These are phyloP conservation scores for Syngnathus acus DNA, from an alignment of 2,797 vertebrate genomes.

Conservation along the genomic window DNA sequence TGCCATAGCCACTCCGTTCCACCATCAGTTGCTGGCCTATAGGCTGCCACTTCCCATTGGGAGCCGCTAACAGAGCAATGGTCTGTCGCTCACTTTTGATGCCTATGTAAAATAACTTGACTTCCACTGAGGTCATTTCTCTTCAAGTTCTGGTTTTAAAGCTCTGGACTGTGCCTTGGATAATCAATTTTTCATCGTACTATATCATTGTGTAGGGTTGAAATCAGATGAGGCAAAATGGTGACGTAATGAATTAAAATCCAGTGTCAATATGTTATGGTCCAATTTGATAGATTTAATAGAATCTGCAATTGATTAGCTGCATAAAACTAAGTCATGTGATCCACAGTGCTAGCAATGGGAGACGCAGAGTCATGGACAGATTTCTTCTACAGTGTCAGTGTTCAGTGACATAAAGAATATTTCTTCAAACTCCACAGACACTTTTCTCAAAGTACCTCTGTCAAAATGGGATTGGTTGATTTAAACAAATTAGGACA, in stretches of 20 bases:
- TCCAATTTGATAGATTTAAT: background rate
- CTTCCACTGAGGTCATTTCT: conserved; percentile 10
- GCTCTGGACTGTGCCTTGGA: background rate
- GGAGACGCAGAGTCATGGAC: background rate
- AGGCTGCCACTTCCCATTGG: conserved; percentile 36
- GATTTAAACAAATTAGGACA: conserved; percentile 64
- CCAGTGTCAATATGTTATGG: background rate
- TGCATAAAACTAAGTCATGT: background rate
- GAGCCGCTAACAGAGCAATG: conserved; percentile 13
- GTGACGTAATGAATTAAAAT: background rate
- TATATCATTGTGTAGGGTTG: background rate
- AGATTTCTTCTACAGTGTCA: background rate
- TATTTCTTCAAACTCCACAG: background rate
- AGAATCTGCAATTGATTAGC: background rate
- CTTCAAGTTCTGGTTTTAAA: background rate
- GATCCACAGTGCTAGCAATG: background rate
- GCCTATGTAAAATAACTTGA: conserved; percentile 19
- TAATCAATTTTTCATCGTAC: background rate
- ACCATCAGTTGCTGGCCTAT: conserved; percentile 49
- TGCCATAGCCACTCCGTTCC: conserved; percentile 60
- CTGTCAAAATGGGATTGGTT: conserved; percentile 61
- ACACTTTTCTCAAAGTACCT: conserved; percentile 30
- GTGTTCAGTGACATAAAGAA: background rate
- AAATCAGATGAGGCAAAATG: background rate
- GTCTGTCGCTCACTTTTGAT: conserved; percentile 21